A percentile compares a stretch with the other conserved stretches of the same genome.
Conservation (phyloP, 2,797 vertebrate species). For the Aldrovandia affinis region DNA sequence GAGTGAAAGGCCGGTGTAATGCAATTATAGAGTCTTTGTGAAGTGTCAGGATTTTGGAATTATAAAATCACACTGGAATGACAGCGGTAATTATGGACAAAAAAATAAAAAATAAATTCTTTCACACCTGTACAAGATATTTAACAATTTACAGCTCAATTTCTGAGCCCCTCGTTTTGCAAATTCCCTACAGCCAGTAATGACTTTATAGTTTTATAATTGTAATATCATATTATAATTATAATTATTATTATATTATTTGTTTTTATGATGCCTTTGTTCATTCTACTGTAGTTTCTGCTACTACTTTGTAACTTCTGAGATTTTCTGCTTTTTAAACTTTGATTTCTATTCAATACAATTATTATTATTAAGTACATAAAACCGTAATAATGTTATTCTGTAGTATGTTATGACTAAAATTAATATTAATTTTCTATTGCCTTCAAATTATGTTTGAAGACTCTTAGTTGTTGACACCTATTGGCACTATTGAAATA, state of each 20-base stretch:
- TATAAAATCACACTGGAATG: conserved; percentile 73
- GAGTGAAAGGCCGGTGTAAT: conserved; percentile 72
- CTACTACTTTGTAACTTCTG: background rate
- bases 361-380: no score
- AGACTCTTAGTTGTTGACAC: background rate
- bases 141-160: conserved; percentile 57
- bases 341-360: no score
- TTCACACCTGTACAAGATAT: conserved; percentile 63
- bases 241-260: no score
- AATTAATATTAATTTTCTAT: background rate
- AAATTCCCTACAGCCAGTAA: conserved; percentile 53
- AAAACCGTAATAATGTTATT: no score
- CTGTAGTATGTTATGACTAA: no score
- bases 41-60: conserved; percentile 80
- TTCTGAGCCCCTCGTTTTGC: conserved; percentile 40
- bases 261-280: background rate
- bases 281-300: background rate
- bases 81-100: conserved; percentile 70
- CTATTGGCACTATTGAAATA: background rate
- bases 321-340: background rate
- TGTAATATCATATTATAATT: background rate
- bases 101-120: conserved; percentile 63
- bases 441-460: background rate
- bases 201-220: conserved; percentile 72
- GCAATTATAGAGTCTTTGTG: conserved; percentile 82